These are phyloP conservation scores for Bombus sylvicola DNA, from an alignment of 1,140 invertebrate species.

Conservation along the genomic window DNA sequence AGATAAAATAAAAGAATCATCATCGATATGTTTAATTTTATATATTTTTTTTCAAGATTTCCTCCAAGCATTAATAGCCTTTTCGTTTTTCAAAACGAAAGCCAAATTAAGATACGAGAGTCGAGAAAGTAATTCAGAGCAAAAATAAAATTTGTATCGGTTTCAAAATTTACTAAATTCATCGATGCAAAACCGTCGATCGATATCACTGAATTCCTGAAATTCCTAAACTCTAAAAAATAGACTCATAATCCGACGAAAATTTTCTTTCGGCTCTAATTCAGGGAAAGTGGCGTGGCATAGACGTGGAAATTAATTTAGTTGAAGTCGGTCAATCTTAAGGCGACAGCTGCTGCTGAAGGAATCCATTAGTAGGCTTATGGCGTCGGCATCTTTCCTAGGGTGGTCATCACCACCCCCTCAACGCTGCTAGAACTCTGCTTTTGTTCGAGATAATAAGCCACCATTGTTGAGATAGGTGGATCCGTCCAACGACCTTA, in stretches of 20 bases:
- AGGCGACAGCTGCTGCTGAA: conserved; percentile 77
- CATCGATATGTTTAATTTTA: neutral
- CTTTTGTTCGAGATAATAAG: conserved; percentile 81
- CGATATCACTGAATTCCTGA: no score
- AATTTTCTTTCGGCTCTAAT: conserved; percentile 47
- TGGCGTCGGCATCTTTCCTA: conserved; percentile 64
- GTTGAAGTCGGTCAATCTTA: conserved; percentile 78
- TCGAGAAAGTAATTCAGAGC: no score
- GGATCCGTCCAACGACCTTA: conserved; percentile 72
- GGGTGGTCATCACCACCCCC: conserved; percentile 61
- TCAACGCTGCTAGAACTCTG: conserved; percentile 62
- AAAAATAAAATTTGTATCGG: neutral
- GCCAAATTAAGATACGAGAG: neutral
- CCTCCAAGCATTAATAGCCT: no score
- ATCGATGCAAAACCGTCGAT: no score
- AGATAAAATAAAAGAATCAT: neutral
- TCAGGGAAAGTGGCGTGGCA: conserved; percentile 53
- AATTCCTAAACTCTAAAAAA: neutral
- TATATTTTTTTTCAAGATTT: neutral
- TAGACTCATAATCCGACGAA: neutral
- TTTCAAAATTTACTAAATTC: neutral
- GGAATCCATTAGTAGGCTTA: conserved; percentile 78
- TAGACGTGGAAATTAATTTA: conserved; percentile 71
- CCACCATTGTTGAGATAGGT: conserved; percentile 77
- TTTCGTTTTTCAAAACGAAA: neutral